These are phyloP conservation scores for Equus quagga DNA, from an alignment of 2,113 vertebrate species.

Conservation along the genomic window DNA sequence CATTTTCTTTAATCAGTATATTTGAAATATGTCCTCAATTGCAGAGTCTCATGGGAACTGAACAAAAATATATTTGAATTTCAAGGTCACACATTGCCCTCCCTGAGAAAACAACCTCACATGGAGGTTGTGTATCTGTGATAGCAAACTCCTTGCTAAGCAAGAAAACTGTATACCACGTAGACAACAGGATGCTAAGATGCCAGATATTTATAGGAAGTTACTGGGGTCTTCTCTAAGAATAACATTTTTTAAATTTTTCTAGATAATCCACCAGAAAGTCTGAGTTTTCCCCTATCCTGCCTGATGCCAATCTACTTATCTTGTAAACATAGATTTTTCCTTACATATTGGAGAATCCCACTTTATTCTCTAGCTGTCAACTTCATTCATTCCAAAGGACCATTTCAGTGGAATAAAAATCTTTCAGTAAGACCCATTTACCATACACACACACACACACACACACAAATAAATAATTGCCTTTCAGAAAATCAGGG, in stretches of 20 bases:
- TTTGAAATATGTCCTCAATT: background rate
- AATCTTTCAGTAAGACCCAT: background rate
- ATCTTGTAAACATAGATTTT: background rate
- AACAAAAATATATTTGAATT: background rate
- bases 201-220: background rate
- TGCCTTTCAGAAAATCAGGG: background rate
- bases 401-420: background rate
- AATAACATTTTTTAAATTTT: background rate
- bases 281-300: background rate
- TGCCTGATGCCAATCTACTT: background rate
- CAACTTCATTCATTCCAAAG: background rate
- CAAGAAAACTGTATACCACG: background rate
- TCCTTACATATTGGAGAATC: background rate
- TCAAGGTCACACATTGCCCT: background rate
- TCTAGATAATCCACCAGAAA: background rate
- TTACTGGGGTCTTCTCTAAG: background rate
- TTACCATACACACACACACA: background rate
- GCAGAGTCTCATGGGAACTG: background rate
- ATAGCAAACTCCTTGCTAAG: background rate
- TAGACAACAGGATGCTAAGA: background rate
- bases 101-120: background rate
- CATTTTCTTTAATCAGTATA: conserved; percentile 1
- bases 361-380: background rate
- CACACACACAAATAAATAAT: background rate
- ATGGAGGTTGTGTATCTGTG: background rate